Base-by-base conservation (phyloP, 2,888 invertebrate species). In the Periphyllus acericola region DNA sequence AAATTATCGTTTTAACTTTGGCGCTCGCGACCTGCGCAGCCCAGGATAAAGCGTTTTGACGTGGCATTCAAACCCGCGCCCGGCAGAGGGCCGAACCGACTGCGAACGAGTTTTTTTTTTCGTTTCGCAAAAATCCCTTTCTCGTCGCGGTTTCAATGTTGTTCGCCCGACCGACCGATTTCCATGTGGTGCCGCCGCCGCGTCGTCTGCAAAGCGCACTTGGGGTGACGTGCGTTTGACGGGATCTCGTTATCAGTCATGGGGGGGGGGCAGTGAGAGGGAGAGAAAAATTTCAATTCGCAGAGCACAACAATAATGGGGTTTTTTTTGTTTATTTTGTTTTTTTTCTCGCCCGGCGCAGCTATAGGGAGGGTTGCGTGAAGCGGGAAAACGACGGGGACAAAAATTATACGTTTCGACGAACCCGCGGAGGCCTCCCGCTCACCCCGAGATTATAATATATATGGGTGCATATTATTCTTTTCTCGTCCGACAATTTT, bases 161-260 rank as follows among this genome's bases (percentile, higher is more conserved):
- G 29, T 76, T 76, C 46, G 76, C 29, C 29, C 46, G 19, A 76
- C 21, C 60, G 60, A 60, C 25, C 46, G 46, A 46, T 46, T 60
- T 21, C 21, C 60, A 60, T 6, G 25, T 21, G 25, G 60, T 60
- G 55, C 55, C 40, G 29, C 40, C 36, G 36, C 36, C 46, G 1
- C 46, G 9, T 46, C 46, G 9, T 5, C 46, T 46, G 46, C 46
- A 46, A 9, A 9, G 9, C 9, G 46, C 46, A 46, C 29, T 46
- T 29, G 46, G 46, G 76, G n/a, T 76, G 46, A 76, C 29, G 76
- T 76, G 76, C 29, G 29, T 46, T 76, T 76, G 76, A 76, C 76
- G 76, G 3, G 46, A 46, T 46, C 29, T 46, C n/a, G 60, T 60
- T 25, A 25, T 60, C 60, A 25, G 25, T 25, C 3, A 25, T 60